Evolutionary conservation across 2,113 vertebrate genomes (phyloP).

Genomic region (Felis catus): DNA sequence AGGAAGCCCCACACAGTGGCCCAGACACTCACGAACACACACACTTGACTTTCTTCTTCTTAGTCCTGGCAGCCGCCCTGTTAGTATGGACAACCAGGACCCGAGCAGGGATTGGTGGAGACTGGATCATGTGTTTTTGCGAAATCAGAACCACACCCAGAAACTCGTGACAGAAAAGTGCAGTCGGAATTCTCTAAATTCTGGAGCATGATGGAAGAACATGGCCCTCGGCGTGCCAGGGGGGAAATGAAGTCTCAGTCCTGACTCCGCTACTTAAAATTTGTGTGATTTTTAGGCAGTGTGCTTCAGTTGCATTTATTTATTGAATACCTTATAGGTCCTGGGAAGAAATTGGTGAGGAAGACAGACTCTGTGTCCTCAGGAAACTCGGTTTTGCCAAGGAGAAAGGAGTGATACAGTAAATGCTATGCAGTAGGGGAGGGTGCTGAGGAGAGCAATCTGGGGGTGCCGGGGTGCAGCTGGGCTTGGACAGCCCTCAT

Average conservation of each 20-base stretch:
- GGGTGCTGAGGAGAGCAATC: neutral
- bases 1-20: neutral
- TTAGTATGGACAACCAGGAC: neutral
- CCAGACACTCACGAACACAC: neutral
- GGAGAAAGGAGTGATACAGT: neutral
- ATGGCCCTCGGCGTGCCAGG: neutral
- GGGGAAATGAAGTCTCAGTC: neutral
- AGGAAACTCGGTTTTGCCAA: neutral
- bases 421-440: neutral
- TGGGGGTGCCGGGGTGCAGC: neutral
- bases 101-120: neutral
- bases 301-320: neutral
- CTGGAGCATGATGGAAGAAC: neutral
- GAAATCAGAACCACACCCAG: neutral
- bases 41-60: neutral
- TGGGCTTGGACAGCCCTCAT: neutral
- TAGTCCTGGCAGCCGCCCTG: neutral
- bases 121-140: neutral
- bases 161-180: neutral
- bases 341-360: neutral
- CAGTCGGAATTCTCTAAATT: neutral
- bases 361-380: neutral
- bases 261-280: neutral
- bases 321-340: neutral
- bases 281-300: neutral